These are phyloP conservation scores for Ptyas mucosa DNA, from an alignment of 2,113 vertebrate genomes.

Conservation along the genomic window DNA sequence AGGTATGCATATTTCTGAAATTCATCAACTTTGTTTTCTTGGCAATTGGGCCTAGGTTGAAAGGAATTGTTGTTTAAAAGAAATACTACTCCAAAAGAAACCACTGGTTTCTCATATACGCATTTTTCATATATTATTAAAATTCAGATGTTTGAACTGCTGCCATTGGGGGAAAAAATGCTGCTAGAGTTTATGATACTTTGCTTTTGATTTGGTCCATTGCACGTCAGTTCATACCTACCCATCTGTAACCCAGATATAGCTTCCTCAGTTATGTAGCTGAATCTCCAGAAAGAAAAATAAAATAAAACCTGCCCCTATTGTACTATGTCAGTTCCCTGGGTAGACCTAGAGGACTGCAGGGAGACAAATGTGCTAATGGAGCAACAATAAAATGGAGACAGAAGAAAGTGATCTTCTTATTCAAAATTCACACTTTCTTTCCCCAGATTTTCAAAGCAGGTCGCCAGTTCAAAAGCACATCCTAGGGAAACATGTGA, in stretches of 20 bases:
- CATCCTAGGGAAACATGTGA: not conserved
- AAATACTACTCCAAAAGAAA: not conserved
- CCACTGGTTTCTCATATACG: not conserved
- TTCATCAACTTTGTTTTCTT: not conserved
- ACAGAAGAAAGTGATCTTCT: not conserved
- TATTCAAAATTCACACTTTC: not conserved
- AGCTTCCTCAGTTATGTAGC: not conserved
- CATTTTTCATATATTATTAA: not conserved
- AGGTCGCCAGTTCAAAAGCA: not conserved
- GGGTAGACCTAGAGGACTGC: not conserved
- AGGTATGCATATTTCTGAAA: conserved; percentile 8
- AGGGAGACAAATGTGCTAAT: not conserved
- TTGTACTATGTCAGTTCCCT: not conserved
- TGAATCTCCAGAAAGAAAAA: not conserved
- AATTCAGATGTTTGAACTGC: not conserved
- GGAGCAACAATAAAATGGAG: not conserved
- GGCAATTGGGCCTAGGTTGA: not conserved
- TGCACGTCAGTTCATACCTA: not conserved
- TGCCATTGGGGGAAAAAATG: not conserved
- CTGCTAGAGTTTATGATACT: not conserved
- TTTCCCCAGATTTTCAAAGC: not conserved
- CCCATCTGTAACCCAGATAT: not conserved
- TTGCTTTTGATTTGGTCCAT: not conserved
- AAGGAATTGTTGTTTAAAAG: not conserved
- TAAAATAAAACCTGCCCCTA: not conserved